Evolutionary conservation across 2,797 vertebrate genomes (phyloP), one percentile per base, ranked within the genome.

Genomic region (Garrulus glandarius): DNA sequence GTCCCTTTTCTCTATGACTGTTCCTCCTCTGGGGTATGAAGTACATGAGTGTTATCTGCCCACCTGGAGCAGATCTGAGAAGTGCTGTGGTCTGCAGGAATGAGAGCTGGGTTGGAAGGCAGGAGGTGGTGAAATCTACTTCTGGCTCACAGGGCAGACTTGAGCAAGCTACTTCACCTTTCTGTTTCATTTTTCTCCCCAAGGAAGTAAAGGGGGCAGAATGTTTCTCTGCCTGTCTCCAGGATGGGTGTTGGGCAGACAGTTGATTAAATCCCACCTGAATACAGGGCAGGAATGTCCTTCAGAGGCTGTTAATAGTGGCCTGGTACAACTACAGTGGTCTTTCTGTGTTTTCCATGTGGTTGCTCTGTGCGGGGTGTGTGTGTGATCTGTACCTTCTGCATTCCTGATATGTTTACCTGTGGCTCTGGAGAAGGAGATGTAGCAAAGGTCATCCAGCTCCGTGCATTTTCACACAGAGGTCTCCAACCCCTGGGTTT

Each of bases 161-260:
- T 39, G 5, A 67, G 43, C 63, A 76, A 85, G 49, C 44, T 32
- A 5, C 44, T 53, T 92, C 12, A 61, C 43, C 57, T 89, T 92
- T 92, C 80, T 59, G 26, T 92, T 93, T 84, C 27, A 18, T 92
- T 96, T 84, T 69, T 36, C 34, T 55, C 13, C 19, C 15, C 24
- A 37, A 44, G 47, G 57, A 49, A 36, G 21, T 26, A 26, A 77
- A 72, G 13, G 56, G 22, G 6, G 52, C 26, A 64, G 39, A 43
- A 32, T 22, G 0, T 49, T 88, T 69, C 44, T 34, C 23, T 59
- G 39, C 30, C 43, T 46, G 41, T 41, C 34, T 89, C 34, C 39
- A 63, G 63, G 27, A 14, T 24, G 10, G n/a, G 6, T 23, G 10
- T 37, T 74, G 41, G 47, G 63, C 41, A n/a, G 37, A 41, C 2